Evolutionary conservation across 2,113 vertebrate species (phyloP), one percentile per base, ranked within the genome.

Genomic region (Nibea albiflora): DNA sequence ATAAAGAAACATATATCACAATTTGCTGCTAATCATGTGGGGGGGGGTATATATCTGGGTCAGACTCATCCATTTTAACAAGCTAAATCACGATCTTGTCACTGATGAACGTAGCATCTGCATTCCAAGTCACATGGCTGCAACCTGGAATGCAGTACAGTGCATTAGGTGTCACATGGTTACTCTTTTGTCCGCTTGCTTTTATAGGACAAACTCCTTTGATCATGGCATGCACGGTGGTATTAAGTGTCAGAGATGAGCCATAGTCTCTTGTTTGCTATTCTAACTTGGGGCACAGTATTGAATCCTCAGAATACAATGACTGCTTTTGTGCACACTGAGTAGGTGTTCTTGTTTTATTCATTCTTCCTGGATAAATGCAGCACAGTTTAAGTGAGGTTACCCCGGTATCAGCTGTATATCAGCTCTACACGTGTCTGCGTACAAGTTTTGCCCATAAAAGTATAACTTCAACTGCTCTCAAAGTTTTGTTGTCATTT

Each of bases 221-320:
- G 77, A 85, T 75, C 58, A 42, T 28, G 17, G 46, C 28, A 63
- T 53, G 80, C 53, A 75, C 42, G 24, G 63, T 39, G 64, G 66
- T 76, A 76, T 85, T 80, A 60, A 22, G 67, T 89, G 76, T 87
- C 70, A 76, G 42, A 83, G 61, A 86, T 65, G 49, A 88, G 57
- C 54, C 53, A 44, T 31, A n/a, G 54, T 50, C 26, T 78, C 64
- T 73, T 84, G 80, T 87, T 85, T 85, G 35, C 74, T 63, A 53
- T 76, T 80, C 76, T 69, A 50, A 67, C 80, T 83, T 4, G 39
- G 61, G 86, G 66, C 61, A 39, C n/a, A 57, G 67, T 35, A 57
- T 68, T 85, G 67, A 83, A 77, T 83, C 78, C 31, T 69, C 42
- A 11, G 35, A 66, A 71, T 8, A 84, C 77, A 89, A 53, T 66